These are phyloP conservation scores for Rhabdornis inornatus DNA, from an alignment of 2,113 vertebrate genomes.

Conservation along the genomic window DNA sequence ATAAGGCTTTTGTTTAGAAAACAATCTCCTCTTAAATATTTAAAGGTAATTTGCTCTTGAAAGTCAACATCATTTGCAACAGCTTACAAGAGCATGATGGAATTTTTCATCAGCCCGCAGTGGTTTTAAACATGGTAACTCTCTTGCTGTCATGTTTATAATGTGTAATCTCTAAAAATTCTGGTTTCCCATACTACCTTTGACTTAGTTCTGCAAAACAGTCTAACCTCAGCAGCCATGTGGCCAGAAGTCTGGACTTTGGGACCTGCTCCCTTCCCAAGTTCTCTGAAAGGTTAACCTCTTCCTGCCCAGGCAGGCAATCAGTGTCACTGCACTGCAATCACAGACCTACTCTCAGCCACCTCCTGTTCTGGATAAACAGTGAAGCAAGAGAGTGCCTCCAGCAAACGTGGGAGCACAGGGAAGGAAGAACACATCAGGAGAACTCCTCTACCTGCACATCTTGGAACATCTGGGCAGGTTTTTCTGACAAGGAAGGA, in stretches of 20 bases:
- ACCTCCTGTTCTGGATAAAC: neutral
- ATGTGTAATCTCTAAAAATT: neutral
- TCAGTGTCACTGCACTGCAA: neutral
- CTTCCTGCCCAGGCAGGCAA: neutral
- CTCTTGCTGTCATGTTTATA: neutral
- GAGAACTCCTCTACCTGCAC: neutral
- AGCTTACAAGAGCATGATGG: neutral
- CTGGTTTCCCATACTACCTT: neutral
- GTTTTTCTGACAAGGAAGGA: neutral
- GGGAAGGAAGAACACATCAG: fast-evolving
- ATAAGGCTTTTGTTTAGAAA: neutral
- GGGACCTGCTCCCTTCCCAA: neutral
- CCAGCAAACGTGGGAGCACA: neutral
- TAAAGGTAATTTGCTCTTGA: neutral
- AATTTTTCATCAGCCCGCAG: neutral
- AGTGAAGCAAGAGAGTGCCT: neutral
- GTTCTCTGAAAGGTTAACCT: neutral
- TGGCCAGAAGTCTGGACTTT: neutral
- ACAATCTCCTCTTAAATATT: neutral
- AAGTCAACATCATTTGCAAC: neutral
- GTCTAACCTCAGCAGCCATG: neutral
- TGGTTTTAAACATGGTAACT: neutral
- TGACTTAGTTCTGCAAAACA: neutral
- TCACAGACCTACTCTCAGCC: neutral
- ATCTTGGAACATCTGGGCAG: neutral